These are phyloP conservation scores for Eilema caniola DNA, from an alignment of 2,888 invertebrate species.

Conservation along the genomic window DNA sequence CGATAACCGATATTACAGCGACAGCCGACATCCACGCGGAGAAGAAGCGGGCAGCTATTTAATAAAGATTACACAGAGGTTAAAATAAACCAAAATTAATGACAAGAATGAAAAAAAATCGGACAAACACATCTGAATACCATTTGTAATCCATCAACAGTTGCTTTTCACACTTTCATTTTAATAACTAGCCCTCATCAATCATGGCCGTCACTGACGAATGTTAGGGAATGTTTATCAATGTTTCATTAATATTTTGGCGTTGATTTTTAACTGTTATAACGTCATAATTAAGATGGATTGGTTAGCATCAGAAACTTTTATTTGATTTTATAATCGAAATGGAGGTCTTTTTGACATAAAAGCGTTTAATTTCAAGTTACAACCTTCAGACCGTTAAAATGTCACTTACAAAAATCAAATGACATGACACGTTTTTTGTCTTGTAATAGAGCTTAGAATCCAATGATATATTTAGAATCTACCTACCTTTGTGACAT, in stretches of 20 bases:
- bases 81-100: background rate
- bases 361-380: too few relatives aligned
- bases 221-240: background rate
- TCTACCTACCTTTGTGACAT: too few relatives aligned
- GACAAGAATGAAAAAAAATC: background rate
- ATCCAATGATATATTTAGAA: too few relatives aligned
- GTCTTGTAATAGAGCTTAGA: too few relatives aligned
- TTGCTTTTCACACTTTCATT: constrained; percentile 25
- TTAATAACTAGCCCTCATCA: constrained; percentile 28
- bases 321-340: background rate
- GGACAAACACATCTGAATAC: constrained; percentile 7
- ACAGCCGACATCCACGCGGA: too few relatives aligned
- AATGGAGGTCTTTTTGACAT: too few relatives aligned
- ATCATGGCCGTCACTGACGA: constrained; percentile 27
- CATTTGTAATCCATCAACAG: constrained; percentile 36
- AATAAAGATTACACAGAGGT: too few relatives aligned
- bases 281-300: background rate
- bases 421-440: too few relatives aligned
- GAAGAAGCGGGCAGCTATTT: too few relatives aligned
- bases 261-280: background rate
- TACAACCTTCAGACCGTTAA: too few relatives aligned
- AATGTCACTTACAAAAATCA: too few relatives aligned
- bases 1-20: too few relatives aligned
- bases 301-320: background rate
- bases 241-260: constrained; percentile 4